A percentile compares a stretch with the other conserved stretches of the same genome.
Evolutionary conservation across 2,888 invertebrate genomes (phyloP).

Genomic region (Salpingus planirostris): DNA sequence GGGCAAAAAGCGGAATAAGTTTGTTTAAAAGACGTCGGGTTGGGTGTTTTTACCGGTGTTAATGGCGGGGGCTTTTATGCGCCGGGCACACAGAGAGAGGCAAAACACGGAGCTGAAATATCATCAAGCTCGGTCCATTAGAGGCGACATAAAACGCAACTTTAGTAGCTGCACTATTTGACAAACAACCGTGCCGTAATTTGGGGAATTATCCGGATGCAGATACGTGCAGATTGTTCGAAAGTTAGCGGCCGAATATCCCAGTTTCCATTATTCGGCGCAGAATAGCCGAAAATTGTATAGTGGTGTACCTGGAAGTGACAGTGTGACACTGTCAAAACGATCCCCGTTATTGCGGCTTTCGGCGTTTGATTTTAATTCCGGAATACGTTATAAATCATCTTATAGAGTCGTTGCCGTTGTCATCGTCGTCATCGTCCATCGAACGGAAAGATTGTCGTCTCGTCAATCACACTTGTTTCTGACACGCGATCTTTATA

Average conservation of each 20-base stretch:
- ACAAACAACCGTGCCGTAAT: conserved; percentile 5
- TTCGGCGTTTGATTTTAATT: too few relatives aligned
- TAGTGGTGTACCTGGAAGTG: too few relatives aligned
- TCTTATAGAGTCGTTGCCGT: too few relatives aligned
- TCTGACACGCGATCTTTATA: conserved; percentile 2
- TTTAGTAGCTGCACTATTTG: conserved; percentile 6
- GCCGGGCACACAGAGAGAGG: background rate
- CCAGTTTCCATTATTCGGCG: conserved; percentile 6
- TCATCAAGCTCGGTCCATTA: conserved; percentile 8
- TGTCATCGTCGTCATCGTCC: too few relatives aligned
- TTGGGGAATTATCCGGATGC: conserved; percentile 5
- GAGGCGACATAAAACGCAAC: conserved; percentile 5
- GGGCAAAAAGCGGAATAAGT: too few relatives aligned
- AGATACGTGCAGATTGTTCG: conserved; percentile 4
- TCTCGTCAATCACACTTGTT: conserved; percentile 9
- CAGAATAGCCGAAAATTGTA: background rate
- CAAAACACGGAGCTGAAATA: conserved; percentile 3
- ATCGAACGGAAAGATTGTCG: conserved; percentile 2
- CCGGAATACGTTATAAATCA: too few relatives aligned
- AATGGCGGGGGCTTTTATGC: conserved; percentile 4
- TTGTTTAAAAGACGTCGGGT: conserved; percentile 4
- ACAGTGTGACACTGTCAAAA: too few relatives aligned
- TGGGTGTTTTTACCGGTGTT: conserved; percentile 5
- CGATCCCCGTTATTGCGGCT: too few relatives aligned
- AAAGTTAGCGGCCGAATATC: conserved; percentile 6